Evolutionary conservation across 2,113 vertebrate genomes (phyloP).

Genomic region (Gopherus flavomarginatus): DNA sequence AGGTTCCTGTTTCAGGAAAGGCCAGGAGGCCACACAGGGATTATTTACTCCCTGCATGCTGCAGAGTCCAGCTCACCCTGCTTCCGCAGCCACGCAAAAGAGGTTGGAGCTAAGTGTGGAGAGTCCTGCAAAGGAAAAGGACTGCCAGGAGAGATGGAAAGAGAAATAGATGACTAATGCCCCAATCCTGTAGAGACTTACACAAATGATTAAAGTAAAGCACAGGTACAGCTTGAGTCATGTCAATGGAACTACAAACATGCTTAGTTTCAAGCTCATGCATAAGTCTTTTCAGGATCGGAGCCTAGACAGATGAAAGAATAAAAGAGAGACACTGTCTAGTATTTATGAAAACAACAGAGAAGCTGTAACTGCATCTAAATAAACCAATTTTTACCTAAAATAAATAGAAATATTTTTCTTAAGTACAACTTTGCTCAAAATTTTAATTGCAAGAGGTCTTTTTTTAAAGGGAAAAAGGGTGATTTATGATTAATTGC

Average conservation of each 20-base stretch:
- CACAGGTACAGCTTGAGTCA: neutral
- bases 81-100: neutral
- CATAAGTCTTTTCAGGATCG: neutral
- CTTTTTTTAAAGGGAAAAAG: neutral
- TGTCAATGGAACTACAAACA: neutral
- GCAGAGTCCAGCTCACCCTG: neutral
- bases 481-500: neutral
- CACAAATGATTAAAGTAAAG: neutral
- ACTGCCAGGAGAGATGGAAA: neutral
- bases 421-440: neutral
- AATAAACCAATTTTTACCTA: neutral
- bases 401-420: neutral
- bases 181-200: neutral
- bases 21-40: neutral
- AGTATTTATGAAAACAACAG: neutral
- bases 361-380: neutral
- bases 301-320: neutral
- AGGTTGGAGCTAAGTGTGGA: neutral
- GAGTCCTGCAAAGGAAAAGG: neutral
- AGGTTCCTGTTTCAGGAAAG: neutral
- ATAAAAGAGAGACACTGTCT: neutral
- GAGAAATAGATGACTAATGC: accelerated
- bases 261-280: neutral
- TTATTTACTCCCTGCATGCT: neutral
- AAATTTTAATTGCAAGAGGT: neutral